Conservation (phyloP, 2,888 invertebrate species). For the Sicus ferrugineus region DNA sequence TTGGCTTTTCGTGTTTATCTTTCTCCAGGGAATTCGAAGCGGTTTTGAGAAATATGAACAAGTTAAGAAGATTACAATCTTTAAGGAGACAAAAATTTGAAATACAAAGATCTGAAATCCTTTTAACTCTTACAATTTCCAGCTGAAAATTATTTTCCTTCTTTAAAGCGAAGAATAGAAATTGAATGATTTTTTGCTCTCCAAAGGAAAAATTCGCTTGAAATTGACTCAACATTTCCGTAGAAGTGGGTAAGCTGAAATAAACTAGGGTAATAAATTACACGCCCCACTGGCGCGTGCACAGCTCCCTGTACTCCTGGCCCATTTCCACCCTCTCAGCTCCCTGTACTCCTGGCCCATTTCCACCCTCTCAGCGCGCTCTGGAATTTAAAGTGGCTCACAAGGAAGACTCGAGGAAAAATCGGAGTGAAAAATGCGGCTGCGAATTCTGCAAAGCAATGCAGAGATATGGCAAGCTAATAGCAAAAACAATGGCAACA, state of each 20-base stretch:
- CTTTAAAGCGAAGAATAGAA: too few relatives aligned
- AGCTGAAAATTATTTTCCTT: too few relatives aligned
- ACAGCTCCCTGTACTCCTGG: not conserved
- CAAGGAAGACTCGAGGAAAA: not conserved
- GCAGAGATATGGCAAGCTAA: not conserved
- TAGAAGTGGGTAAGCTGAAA: constrained; percentile 15
- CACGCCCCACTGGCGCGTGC: not conserved
- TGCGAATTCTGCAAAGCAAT: constrained; percentile 6
- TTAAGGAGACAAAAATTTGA: too few relatives aligned
- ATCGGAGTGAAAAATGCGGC: constrained; percentile 16
- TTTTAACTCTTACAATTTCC: too few relatives aligned
- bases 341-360: not conserved
- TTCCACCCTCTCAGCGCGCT: not conserved
- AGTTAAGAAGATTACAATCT: too few relatives aligned
- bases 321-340: not conserved
- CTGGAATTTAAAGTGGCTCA: constrained; percentile 16
- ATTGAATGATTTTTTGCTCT: not conserved
- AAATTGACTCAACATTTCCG: constrained; percentile 14
- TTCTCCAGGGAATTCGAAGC: too few relatives aligned
- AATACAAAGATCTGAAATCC: too few relatives aligned
- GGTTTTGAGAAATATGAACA: too few relatives aligned
- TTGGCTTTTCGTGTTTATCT: too few relatives aligned
- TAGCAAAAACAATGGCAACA: not conserved
- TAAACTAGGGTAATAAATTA: constrained; percentile 27
- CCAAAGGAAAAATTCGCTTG: not conserved